Percentiles rank a stretch among this genome's conserved stretches.
Conservation (phyloP, 2,888 invertebrate species). For the Rhagium mordax region DNA sequence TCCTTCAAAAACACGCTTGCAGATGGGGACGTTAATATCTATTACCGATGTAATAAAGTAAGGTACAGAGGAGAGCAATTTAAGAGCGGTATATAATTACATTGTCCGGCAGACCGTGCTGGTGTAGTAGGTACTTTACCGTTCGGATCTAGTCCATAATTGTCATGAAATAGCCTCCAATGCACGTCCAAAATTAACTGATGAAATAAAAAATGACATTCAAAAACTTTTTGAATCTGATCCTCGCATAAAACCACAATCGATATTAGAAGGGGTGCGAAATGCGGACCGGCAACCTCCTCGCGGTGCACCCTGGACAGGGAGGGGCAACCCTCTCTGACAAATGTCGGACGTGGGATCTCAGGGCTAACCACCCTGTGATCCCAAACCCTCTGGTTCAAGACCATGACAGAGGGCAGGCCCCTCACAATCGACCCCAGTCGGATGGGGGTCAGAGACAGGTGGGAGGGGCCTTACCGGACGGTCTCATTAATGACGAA, state of each 20-base stretch:
- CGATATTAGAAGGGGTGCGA: slow-evolving; percentile 2
- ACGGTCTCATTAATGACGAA: too few species aligned
- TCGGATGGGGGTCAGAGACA: too few species aligned
- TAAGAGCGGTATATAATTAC: not conserved
- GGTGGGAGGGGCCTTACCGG: too few species aligned
- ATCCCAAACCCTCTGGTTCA: too few species aligned
- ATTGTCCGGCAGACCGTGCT: not conserved
- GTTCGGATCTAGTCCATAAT: not conserved
- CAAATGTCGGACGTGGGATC: too few species aligned
- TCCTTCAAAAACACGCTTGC: not conserved
- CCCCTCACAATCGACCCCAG: too few species aligned
- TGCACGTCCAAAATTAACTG: not conserved
- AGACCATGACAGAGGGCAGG: too few species aligned
- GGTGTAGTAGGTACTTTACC: slow-evolving; percentile 1
- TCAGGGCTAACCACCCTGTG: too few species aligned
- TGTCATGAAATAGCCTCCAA: slow-evolving; percentile 1
- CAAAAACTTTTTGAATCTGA: not conserved
- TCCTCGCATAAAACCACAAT: not conserved
- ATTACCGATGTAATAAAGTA: not conserved
- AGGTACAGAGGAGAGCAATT: not conserved
- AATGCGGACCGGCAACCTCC: too few species aligned
- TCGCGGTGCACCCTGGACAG: too few species aligned
- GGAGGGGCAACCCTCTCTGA: too few species aligned
- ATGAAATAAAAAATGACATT: not conserved
- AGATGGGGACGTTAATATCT: not conserved